Base-by-base conservation (phyloP, 2,888 invertebrate genomes). In the Pseudococcus longispinus region DNA sequence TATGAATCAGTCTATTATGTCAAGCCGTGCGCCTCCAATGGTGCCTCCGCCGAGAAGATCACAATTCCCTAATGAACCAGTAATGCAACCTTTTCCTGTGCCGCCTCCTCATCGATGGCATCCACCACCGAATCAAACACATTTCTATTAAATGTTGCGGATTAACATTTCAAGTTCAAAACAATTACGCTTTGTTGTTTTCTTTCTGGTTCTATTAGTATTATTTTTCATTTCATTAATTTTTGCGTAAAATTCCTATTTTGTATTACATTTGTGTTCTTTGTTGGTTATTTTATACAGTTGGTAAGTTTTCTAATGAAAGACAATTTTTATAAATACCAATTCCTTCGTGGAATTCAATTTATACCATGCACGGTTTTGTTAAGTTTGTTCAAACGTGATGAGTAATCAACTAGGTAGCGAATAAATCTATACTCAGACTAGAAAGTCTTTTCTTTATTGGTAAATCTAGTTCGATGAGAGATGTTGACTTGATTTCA, bases 31-130 rank as follows among this genome's bases (percentile, higher is more conserved):
- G 4, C 44, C 77, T n/a, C 23, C 84, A 20, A 84, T 84, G 84
- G 84, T 84, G 37, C 84, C 84, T 15, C 55, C 77, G 6, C 86
- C 77, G 15, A 77, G 86, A 51, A 74, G 80, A 55, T 32, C 23
- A 13, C 85, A 65, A 44, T 86, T 86, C 32, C 15, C 86, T 32
- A 23, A n/a, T 11, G 86, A 86, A 23, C 18, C 74, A n/a, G 86
- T 32, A 11, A 80, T 86, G 20, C 86, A 70, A 20, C 80, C 44
- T 11, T 86, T 86, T 32, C 20, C 80, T 20, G 86, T 86, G 0
- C 74, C 77, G 11, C 80, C 77, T n/a, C 32, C 77, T 51, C 86
- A 86, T 80, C 29, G 86, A 20, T 86, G 86, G 86, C 86, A 77
- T 42, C 80, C 74, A 32, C 86, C 86, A 9, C 23, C 84, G 2